Conservation (phyloP, 2,888 invertebrate species). For the Cephalotes varians region DNA sequence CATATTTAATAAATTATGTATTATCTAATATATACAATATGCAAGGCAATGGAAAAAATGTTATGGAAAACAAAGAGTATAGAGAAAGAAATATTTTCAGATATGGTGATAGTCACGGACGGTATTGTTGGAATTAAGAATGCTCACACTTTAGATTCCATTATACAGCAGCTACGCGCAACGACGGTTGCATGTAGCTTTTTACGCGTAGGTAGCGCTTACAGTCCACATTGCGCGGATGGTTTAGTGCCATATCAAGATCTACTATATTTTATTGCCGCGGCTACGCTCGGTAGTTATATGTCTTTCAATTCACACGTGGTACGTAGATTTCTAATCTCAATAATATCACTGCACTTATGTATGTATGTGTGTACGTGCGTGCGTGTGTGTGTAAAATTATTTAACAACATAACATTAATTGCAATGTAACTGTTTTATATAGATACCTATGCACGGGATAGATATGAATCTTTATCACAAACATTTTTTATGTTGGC, state of each 20-base stretch:
- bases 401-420: no score
- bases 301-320: conserved; percentile 87
- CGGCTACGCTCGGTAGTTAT: conserved; percentile 91
- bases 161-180: conserved; percentile 91
- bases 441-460: conserved; percentile 71
- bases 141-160: conserved; percentile 90
- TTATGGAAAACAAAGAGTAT: neutral
- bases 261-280: conserved; percentile 91
- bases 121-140: conserved; percentile 91
- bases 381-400: no score
- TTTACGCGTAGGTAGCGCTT: conserved; percentile 90
- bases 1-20: neutral
- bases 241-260: conserved; percentile 91
- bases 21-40: neutral
- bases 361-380: no score
- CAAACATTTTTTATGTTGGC: conserved; percentile 87
- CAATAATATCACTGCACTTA: neutral
- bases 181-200: conserved; percentile 92
- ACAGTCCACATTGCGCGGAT: conserved; percentile 89
- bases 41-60: neutral
- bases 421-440: neutral
- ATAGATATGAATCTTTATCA: conserved; percentile 88
- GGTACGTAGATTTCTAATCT: conserved; percentile 81
- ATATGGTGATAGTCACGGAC: conserved; percentile 91
- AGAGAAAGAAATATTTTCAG: conserved; percentile 84